Conservation (phyloP, 2,888 invertebrate genomes). For the Neoitamus cyanurus region DNA sequence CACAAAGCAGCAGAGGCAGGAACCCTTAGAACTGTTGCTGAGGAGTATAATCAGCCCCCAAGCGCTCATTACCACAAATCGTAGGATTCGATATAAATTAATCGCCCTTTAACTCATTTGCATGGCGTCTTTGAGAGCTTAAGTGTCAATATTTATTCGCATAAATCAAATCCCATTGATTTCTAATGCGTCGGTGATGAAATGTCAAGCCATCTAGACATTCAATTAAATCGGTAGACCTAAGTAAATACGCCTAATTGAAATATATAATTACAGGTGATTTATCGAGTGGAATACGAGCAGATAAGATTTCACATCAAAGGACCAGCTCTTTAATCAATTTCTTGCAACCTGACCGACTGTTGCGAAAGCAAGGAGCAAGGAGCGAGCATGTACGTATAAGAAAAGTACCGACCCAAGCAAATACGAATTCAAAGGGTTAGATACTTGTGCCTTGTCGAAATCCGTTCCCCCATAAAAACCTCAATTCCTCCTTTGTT, state of each 20-base stretch:
- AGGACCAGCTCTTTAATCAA: neutral
- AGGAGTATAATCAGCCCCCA: neutral
- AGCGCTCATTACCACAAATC: neutral
- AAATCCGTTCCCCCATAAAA: neutral
- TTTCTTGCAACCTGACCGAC: neutral
- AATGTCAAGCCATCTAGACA: neutral
- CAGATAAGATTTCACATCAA: neutral
- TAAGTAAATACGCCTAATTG: conserved; percentile 5
- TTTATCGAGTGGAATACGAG: neutral
- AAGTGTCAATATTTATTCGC: neutral
- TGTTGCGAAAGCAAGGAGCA: neutral
- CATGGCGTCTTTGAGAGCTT: neutral
- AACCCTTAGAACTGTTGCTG: neutral
- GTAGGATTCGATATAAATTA: neutral
- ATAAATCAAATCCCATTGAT: neutral
- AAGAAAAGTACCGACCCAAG: neutral
- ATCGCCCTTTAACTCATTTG: neutral
- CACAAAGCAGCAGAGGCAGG: neutral
- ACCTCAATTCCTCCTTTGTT: neutral
- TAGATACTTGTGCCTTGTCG: neutral
- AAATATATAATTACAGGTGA: neutral
- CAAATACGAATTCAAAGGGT: neutral
- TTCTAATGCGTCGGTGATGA: neutral
- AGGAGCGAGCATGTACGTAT: neutral
- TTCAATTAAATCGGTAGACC: conserved; percentile 1